Conservation (phyloP, 2,888 invertebrate species). For the Elysia crispata region DNA sequence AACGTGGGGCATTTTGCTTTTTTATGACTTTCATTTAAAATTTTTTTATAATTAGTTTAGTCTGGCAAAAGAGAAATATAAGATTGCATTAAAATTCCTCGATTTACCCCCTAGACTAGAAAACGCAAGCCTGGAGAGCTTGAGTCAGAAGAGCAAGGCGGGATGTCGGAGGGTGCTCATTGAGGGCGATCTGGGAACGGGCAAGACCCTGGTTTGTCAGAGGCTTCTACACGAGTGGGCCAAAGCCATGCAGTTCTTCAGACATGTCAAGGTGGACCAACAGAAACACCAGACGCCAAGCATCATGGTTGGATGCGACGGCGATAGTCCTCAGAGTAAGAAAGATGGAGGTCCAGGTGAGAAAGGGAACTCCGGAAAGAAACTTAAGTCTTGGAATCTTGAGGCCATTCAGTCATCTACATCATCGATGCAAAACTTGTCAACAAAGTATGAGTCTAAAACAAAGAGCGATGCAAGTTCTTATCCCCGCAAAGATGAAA, state of each 20-base stretch:
- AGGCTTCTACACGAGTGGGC: constrained; percentile 55
- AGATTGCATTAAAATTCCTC: no score
- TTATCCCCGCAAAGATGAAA: background rate
- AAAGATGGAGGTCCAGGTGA: background rate
- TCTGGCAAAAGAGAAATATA: no score
- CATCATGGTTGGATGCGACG: constrained; percentile 33
- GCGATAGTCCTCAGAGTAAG: background rate
- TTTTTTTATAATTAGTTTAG: no score
- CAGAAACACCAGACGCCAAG: background rate
- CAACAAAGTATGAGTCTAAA: no score
- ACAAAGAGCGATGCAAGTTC: no score
- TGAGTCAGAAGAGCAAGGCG: constrained; percentile 50
- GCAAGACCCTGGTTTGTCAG: constrained; percentile 56
- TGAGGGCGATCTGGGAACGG: constrained; percentile 56
- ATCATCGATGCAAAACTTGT: no score
- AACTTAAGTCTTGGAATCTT: constrained; percentile 25
- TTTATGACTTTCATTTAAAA: no score
- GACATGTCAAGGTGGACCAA: constrained; percentile 38
- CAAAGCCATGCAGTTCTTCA: constrained; percentile 49
- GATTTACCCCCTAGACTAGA: constrained; percentile 51
- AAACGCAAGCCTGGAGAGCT: constrained; percentile 52
- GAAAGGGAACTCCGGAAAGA: background rate
- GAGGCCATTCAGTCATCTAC: background rate
- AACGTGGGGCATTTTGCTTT: no score
- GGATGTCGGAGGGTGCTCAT: constrained; percentile 50